Conservation (phyloP, 64 coral and sea anemone species). For the Hydrozoanthus tunicans region DNA sequence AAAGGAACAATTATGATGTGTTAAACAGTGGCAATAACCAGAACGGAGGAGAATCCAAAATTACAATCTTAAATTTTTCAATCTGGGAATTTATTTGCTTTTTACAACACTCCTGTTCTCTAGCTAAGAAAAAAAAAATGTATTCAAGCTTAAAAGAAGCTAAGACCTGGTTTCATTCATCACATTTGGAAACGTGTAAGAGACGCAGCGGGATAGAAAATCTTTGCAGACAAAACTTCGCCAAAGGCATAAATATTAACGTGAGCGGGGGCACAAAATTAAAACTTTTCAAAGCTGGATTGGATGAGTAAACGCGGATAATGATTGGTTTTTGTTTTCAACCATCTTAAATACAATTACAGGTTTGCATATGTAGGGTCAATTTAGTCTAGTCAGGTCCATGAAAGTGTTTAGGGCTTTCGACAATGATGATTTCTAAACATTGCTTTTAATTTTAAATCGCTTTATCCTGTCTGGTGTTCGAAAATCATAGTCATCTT, state of each 20-base stretch:
- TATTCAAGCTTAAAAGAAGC: conserved; percentile 1
- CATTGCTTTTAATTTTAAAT: conserved; percentile 11
- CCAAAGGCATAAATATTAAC: not conserved
- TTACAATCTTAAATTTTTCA: too few species aligned
- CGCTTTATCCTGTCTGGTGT: not conserved
- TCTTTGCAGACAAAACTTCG: conserved; percentile 22
- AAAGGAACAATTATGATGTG: too few species aligned
- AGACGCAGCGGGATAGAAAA: not conserved
- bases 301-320: not conserved
- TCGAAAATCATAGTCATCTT: not conserved
- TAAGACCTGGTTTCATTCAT: not conserved
- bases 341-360: not conserved
- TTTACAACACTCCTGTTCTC: too few species aligned
- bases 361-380: not conserved
- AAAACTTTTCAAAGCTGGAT: not conserved
- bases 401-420: conserved; percentile 28
- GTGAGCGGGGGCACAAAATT: not conserved
- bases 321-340: not conserved
- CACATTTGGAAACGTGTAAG: not conserved
- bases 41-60: too few species aligned
- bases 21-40: too few species aligned
- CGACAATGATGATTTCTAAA: conserved; percentile 57
- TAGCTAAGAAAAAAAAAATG: too few species aligned
- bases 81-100: too few species aligned
- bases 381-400: not conserved